A percentile compares a stretch with the other conserved stretches of the same genome.
Conservation (phyloP, 2,797 vertebrate species). For the Furcifer pardalis region DNA sequence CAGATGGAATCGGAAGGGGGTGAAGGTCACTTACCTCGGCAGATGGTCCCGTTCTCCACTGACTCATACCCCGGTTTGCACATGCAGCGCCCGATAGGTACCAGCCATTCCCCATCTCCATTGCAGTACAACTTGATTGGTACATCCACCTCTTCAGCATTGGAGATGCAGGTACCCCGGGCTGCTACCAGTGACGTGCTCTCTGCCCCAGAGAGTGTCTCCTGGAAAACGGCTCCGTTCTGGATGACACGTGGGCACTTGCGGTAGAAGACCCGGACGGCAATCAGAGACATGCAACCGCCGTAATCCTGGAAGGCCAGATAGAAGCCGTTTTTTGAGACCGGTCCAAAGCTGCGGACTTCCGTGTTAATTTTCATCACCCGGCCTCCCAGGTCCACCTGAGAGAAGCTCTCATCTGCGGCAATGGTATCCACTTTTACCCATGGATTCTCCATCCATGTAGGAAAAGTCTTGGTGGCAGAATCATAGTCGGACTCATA, state of each 20-base stretch:
- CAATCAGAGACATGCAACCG: constrained; percentile 95
- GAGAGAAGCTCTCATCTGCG: constrained; percentile 95
- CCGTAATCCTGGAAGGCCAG: constrained; percentile 97
- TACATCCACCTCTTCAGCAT: constrained; percentile 94
- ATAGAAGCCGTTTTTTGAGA: constrained; percentile 92
- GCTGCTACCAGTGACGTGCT: constrained; percentile 94
- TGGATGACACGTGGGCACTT: constrained; percentile 89
- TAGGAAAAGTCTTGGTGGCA: constrained; percentile 85
- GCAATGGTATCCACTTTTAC: constrained; percentile 97
- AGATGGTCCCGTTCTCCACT: constrained; percentile 86
- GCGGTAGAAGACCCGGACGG: constrained; percentile 92
- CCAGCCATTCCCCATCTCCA: constrained; percentile 95
- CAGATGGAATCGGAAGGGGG: not conserved
- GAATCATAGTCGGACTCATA: constrained; percentile 89
- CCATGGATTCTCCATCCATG: constrained; percentile 99
- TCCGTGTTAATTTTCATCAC: constrained; percentile 98
- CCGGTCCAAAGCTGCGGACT: constrained; percentile 92
- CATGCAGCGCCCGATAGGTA: constrained; percentile 94
- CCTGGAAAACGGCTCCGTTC: constrained; percentile 90
- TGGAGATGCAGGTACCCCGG: constrained; percentile 88
- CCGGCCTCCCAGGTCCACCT: constrained; percentile 92
- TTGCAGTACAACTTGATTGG: constrained; percentile 98
- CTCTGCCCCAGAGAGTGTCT: constrained; percentile 93
- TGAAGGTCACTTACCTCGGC: constrained; percentile 82
- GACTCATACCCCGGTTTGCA: constrained; percentile 90